Percentiles rank a stretch among this genome's conserved stretches.
These are phyloP conservation scores for Euleptes europaea DNA, from an alignment of 2,113 vertebrate species.

Conservation along the genomic window DNA sequence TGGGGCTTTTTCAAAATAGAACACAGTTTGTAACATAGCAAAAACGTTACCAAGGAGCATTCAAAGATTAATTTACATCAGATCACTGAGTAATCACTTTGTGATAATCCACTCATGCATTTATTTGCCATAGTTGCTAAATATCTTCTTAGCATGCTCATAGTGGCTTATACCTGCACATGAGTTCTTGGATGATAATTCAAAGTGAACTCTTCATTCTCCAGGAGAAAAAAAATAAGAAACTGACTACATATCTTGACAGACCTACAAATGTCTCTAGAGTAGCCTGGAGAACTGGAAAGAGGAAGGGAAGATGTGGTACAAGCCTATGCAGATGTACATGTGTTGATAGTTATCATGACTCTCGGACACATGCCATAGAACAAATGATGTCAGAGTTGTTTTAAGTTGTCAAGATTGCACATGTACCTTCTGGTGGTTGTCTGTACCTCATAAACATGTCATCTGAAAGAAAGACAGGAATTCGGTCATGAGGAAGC, in stretches of 20 bases:
- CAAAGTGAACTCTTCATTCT: background rate
- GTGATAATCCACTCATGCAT: background rate
- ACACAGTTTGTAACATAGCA: background rate
- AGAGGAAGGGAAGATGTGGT: background rate
- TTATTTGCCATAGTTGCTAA: background rate
- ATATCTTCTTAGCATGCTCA: background rate
- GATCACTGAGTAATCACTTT: background rate
- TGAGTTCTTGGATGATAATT: background rate
- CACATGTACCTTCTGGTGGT: background rate
- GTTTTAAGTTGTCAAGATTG: background rate
- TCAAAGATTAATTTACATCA: background rate
- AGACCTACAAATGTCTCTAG: background rate
- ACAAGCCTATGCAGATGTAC: background rate
- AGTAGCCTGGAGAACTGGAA: background rate
- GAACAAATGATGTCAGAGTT: background rate
- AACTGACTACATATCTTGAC: background rate
- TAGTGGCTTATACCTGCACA: background rate
- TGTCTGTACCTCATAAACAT: slow-evolving; percentile 12
- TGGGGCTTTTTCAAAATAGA: background rate
- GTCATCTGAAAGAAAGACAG: background rate
- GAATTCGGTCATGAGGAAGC: slow-evolving; percentile 6
- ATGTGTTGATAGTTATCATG: background rate
- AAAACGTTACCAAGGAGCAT: background rate
- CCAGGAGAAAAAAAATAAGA: background rate
- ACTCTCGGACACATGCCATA: background rate